These are phyloP conservation scores for Aquatica leii DNA, from an alignment of 2,888 invertebrate genomes.

Conservation along the genomic window DNA sequence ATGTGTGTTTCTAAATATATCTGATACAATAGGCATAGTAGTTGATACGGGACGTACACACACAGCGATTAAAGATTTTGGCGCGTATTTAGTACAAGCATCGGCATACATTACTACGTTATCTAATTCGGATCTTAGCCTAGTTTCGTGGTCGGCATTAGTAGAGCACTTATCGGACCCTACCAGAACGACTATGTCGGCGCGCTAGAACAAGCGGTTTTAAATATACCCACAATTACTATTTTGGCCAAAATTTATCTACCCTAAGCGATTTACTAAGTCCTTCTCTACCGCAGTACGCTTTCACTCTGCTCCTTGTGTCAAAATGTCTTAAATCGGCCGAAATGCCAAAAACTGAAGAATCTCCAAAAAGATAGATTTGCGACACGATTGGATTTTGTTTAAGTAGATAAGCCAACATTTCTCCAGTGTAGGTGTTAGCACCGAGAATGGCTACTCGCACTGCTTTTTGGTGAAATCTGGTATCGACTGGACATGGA, in stretches of 20 bases:
- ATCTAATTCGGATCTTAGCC: constrained; percentile 50
- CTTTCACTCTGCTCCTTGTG: constrained; percentile 50
- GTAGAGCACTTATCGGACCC: constrained; percentile 41
- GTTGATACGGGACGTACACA: constrained; percentile 65
- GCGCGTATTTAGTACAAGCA: constrained; percentile 64
- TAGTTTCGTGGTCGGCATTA: constrained; percentile 44
- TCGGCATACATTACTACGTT: constrained; percentile 57
- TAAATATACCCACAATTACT: not conserved
- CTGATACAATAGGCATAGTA: constrained; percentile 64
- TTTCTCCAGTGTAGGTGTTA: constrained; percentile 63
- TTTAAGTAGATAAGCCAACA: constrained; percentile 64
- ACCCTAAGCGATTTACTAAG: constrained; percentile 51
- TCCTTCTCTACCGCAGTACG: constrained; percentile 44
- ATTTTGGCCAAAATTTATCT: no score
- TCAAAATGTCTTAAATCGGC: constrained; percentile 54
- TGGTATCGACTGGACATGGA: no score
- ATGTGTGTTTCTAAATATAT: constrained; percentile 58
- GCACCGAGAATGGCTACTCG: constrained; percentile 62
- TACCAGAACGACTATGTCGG: constrained; percentile 55
- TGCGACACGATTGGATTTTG: constrained; percentile 62
- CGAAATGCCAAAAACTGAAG: constrained; percentile 47
- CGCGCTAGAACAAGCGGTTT: constrained; percentile 46
- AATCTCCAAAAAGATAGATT: constrained; percentile 53
- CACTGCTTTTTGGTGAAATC: constrained; percentile 38
- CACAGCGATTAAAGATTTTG: constrained; percentile 65